Conservation (phyloP, 1,140 invertebrate genomes). For the Philotrypesis tridentata region DNA sequence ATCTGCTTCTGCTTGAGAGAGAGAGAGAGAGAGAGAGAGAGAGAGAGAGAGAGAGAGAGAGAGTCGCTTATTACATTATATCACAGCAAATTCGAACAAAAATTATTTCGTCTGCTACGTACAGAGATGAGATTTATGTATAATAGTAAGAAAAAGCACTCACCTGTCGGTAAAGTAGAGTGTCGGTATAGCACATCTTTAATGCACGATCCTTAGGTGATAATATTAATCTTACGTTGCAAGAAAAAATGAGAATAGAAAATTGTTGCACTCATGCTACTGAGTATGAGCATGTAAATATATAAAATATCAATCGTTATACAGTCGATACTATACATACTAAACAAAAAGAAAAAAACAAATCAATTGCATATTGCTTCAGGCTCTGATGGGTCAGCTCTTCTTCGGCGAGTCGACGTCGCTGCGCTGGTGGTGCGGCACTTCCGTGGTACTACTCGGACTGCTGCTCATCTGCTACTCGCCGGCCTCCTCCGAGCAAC, state of each 20-base stretch:
- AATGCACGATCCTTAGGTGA: too few relatives aligned
- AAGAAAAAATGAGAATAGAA: too few relatives aligned
- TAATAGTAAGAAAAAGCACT: not conserved
- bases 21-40: too few relatives aligned
- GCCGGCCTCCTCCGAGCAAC: slow-evolving; percentile 35
- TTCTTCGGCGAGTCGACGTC: slow-evolving; percentile 75
- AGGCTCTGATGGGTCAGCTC: slow-evolving; percentile 74
- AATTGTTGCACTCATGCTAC: not conserved
- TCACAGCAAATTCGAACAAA: too few relatives aligned
- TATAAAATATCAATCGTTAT: not conserved
- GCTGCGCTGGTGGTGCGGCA: slow-evolving; percentile 75
- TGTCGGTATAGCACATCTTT: not conserved
- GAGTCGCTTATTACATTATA: not conserved
- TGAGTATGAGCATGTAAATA: too few relatives aligned
- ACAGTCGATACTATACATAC: not conserved
- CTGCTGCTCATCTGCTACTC: slow-evolving; percentile 69
- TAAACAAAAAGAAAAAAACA: not conserved
- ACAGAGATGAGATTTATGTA: too few relatives aligned
- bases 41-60: too few relatives aligned
- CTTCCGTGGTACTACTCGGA: slow-evolving; percentile 73
- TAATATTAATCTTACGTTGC: too few relatives aligned
- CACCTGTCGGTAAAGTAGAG: not conserved
- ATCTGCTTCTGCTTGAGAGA: not conserved
- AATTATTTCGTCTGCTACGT: too few relatives aligned
- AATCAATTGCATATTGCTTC: slow-evolving; percentile 18